phyloP scores from a whole-genome alignment of 2,888 invertebrate species.

The Gortyna flavago region DNA sequence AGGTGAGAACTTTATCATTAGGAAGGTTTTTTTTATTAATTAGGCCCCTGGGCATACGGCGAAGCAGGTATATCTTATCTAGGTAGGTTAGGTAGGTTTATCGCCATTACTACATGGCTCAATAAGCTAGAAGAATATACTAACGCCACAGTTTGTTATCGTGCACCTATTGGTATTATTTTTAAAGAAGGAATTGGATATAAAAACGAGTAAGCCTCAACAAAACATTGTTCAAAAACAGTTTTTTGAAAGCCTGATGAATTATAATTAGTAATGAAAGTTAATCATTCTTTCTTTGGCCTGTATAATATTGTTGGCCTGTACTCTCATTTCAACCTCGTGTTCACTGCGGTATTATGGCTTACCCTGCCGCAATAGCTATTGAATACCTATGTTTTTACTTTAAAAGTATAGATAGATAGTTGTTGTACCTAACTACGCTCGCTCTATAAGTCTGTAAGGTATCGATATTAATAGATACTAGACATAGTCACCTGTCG shows the following conservation, averaged over 20 bases:
- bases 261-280: not conserved
- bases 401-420: not conserved
- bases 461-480: not conserved
- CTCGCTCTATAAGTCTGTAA: not conserved
- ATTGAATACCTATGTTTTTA: too few species aligned
- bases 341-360: too few species aligned
- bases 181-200: not conserved
- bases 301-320: not conserved
- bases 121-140: too few species aligned
- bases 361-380: not conserved
- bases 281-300: not conserved
- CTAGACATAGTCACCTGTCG: not conserved
- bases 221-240: not conserved
- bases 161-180: too few species aligned
- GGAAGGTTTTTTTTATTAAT: not conserved
- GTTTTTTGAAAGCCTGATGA: not conserved
- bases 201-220: not conserved
- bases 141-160: too few species aligned
- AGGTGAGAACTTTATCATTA: slow-evolving; percentile 72
- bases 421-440: not conserved
- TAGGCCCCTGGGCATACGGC: not conserved
- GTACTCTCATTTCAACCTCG: not conserved
- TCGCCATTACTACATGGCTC: not conserved
- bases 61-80: not conserved
- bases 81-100: too few species aligned